Conservation (phyloP, 2,113 vertebrate genomes). For the Cygnus buccinator region DNA sequence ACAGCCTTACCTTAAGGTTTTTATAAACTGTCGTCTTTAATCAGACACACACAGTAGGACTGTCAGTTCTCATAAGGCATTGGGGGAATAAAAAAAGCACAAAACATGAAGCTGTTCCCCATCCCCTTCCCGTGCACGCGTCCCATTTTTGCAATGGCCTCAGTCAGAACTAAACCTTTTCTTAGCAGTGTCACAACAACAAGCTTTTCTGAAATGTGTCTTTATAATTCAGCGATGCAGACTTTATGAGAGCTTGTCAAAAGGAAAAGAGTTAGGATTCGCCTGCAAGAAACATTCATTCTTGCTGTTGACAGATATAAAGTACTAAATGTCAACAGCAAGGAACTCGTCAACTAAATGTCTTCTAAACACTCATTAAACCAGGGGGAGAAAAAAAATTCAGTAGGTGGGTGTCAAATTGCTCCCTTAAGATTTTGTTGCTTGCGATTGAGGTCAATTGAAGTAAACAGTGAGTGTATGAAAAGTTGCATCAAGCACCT, state of each 20-base stretch:
- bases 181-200: neutral
- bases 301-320: neutral
- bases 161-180: neutral
- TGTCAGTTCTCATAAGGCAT: constrained; percentile 61
- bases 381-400: neutral
- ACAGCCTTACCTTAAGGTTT: constrained; percentile 69
- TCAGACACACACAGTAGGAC: constrained; percentile 60
- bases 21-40: constrained; percentile 74
- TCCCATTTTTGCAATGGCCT: neutral
- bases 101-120: constrained; percentile 15
- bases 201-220: neutral
- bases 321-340: neutral
- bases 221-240: neutral
- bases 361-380: constrained; percentile 40
- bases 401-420: neutral
- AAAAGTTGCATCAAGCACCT: neutral
- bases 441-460: neutral
- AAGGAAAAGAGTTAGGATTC: neutral
- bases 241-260: neutral
- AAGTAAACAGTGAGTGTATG: neutral
- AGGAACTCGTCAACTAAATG: neutral
- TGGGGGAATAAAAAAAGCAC: neutral
- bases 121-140: neutral
- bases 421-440: neutral
- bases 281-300: neutral